phyloP scores from a whole-genome alignment of 2,113 vertebrate genomes.

The Accipiter cooperii region DNA sequence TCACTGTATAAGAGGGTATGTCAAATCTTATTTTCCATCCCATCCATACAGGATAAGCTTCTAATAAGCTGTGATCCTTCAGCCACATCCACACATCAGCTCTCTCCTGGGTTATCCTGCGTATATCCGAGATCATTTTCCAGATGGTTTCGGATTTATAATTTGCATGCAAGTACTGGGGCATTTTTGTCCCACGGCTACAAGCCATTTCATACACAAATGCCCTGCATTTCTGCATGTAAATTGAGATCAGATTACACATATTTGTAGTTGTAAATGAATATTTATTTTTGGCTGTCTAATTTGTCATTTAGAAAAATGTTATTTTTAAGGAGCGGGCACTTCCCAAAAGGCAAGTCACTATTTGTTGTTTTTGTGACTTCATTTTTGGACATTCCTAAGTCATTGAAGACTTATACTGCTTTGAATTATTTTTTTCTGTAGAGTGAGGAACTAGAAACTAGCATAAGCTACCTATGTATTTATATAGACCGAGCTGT shows the following conservation, averaged over 20 bases:
- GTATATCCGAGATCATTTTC: neutral
- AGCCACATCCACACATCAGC: neutral
- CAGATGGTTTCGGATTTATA: slow-evolving; percentile 22
- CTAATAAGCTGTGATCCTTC: slow-evolving; percentile 14
- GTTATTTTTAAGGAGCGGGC: neutral
- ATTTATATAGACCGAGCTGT: neutral
- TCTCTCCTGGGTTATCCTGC: neutral
- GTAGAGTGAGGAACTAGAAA: neutral
- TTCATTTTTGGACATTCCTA: neutral
- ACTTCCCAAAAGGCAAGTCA: neutral
- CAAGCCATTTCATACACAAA: neutral
- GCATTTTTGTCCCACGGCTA: neutral
- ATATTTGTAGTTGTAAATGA: neutral
- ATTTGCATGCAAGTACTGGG: neutral
- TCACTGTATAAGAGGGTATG: neutral
- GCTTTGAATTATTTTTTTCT: neutral
- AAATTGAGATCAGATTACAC: neutral
- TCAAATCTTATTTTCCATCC: slow-evolving; percentile 36
- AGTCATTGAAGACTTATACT: neutral
- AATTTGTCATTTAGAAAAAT: neutral
- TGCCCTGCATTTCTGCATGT: neutral
- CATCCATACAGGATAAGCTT: slow-evolving; percentile 3
- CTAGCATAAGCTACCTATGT: neutral
- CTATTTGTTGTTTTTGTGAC: neutral
- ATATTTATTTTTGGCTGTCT: neutral